Base-by-base conservation (phyloP, 2,888 invertebrate genomes). In the Dromius quadrimaculatus region DNA sequence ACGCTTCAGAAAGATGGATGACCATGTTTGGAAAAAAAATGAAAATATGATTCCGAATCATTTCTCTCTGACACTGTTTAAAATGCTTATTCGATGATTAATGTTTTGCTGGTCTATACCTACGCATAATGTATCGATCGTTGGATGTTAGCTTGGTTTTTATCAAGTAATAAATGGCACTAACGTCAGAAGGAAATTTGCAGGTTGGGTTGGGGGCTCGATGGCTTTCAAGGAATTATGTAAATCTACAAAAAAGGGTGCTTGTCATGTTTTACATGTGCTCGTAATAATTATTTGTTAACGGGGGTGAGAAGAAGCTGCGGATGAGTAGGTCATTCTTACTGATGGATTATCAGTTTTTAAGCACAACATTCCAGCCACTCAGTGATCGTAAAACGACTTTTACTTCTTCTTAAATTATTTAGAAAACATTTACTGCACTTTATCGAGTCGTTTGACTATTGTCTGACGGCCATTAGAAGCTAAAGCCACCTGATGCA, bases 31-130 rank as follows among this genome's bases (percentile, higher is more conserved):
- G 73, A 76, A 78, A 79, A n/a, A n/a, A 79, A 79, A 79, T 78
- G 78, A 77, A 80, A 79, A 79, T 78, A 78, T 77, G 77, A 78
- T 79, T 79, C 75, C 76, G 75, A 78, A 78, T 79, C 78, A 77
- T 79, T 79, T 77, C 77, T 75, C 78, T 77, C 78, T 76, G 77
- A 79, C 78, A 78, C 76, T 78, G 78, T 80, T 80, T 79, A 78
- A 80, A 80, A 78, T 76, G 76, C 76, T 76, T 72, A 65, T 71
- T 65, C 64, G 23, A 65, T 77, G 77, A 77, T 77, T 77, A 77
- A 77, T 77, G 70, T 50, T 50, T 23, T 36, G 17, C 68, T 59
- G 13, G 23, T 64, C 19, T 47, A 64, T 64, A 64, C 59, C 59
- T 59, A 36, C 59, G 59, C 59, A 59, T 59, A 59, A 59, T 59